Percentiles rank a stretch among this genome's conserved stretches.
phyloP scores from a whole-genome alignment of 2,113 vertebrate genomes.

The Todiramphus saurophagus region DNA sequence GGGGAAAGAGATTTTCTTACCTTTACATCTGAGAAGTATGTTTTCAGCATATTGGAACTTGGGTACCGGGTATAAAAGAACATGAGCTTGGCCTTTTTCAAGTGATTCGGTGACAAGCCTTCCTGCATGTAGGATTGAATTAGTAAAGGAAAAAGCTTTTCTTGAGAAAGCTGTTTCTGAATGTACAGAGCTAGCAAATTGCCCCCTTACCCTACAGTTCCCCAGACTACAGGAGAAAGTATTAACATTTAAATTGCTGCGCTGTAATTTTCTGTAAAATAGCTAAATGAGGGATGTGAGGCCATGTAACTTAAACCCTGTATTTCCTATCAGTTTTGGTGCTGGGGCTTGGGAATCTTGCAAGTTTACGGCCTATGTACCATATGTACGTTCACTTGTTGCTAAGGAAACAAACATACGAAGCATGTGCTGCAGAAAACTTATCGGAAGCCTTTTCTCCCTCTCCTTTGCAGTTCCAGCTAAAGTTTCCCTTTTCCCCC shows the following conservation, averaged over 20 bases:
- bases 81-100: constrained; percentile 99
- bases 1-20: constrained; percentile 73
- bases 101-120: constrained; percentile 97
- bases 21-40: constrained; percentile 99
- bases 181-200: not conserved
- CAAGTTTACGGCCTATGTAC: not conserved
- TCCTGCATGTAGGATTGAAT: constrained; percentile 88
- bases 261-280: not conserved
- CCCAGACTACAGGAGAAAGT: not conserved
- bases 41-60: constrained; percentile 99
- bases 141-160: constrained; percentile 83
- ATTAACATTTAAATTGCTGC: not conserved
- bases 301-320: not conserved
- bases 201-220: not conserved
- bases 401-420: constrained; percentile 71
- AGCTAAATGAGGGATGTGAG: not conserved
- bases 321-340: not conserved
- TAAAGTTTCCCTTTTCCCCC: not conserved
- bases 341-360: not conserved
- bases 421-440: constrained; percentile 6
- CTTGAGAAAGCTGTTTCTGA: not conserved
- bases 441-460: not conserved
- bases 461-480: not conserved
- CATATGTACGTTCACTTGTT: constrained; percentile 72
- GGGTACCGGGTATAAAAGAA: constrained; percentile 99